Base-by-base conservation (phyloP, 2,797 vertebrate genomes). In the Lacerta viridis region DNA sequence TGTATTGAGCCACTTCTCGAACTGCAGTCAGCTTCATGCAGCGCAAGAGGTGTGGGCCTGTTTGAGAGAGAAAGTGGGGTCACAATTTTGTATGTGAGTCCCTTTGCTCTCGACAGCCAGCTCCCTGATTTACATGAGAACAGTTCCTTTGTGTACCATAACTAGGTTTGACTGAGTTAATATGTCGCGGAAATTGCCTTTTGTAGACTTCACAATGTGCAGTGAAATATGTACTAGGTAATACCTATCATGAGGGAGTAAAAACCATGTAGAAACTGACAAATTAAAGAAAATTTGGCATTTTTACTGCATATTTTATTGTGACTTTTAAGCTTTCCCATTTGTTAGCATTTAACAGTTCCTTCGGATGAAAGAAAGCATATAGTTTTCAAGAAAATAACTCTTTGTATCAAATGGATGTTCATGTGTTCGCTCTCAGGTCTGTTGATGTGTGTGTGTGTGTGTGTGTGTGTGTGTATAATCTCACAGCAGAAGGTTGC, bases 261-360 rank as follows among this genome's bases (percentile, higher is more conserved):
- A 80, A 91, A 91, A 88, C 85, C 93, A 83, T 92, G 85, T 93
- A 87, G 91, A 88, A 91, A 90, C 74, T 93, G 92, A 93, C 84
- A 93, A 90, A 90, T 91, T 92, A 89, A 82, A 83, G 81, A 17
- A 84, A 85, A 93, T 71, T 80, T 90, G 79, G 61, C 46, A 91
- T 91, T 92, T 92, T 71, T 88, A 92, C 91, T 50, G 0, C 10
- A 0, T 85, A 61, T 77, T 93, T 92, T 93, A 89, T 91, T 91
- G 59, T 91, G 89, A 89, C 72, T 95, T 94, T 94, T 92, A 83
- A 92, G 46, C 89, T 91, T 78, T 46, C 69, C 72, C 69, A 71
- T 93, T 93, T 91, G 76, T 89, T 92, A 89, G 66, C 91, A 75
- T 91, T 90, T 92, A 92, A 86, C 7, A 64, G 66, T 78, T 86